Percentiles rank a stretch among this genome's conserved stretches.
Evolutionary conservation across 2,797 vertebrate species (phyloP).

Genomic region (Pterois miles): DNA sequence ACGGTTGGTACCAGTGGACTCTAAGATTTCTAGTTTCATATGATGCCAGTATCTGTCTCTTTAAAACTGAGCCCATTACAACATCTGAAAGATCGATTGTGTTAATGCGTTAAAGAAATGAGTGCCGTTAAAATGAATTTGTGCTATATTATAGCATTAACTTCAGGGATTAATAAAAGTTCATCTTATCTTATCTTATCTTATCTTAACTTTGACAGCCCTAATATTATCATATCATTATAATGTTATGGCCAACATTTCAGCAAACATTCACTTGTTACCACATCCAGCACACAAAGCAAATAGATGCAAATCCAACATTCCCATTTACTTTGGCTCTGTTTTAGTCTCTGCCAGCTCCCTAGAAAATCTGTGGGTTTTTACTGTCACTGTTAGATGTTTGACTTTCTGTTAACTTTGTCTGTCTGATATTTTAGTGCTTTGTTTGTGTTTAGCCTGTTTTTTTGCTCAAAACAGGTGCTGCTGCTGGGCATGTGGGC

Average conservation of each 20-base stretch:
- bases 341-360: not conserved
- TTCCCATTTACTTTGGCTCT: not conserved
- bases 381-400: not conserved
- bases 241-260: not conserved
- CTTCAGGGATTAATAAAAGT: too few relatives aligned
- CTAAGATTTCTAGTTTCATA: too few relatives aligned
- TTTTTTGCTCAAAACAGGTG: not conserved
- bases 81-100: too few relatives aligned
- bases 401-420: not conserved
- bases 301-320: not conserved
- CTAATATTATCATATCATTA: not conserved
- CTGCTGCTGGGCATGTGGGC: too few relatives aligned
- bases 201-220: too few relatives aligned
- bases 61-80: too few relatives aligned
- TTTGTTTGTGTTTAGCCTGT: not conserved
- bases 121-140: too few relatives aligned
- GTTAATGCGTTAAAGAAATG: too few relatives aligned
- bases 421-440: not conserved
- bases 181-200: too few relatives aligned
- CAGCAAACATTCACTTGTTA: not conserved
- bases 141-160: too few relatives aligned
- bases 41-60: too few relatives aligned
- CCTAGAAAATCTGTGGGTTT: not conserved
- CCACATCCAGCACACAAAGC: not conserved
- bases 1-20: too few relatives aligned